These are phyloP conservation scores for Odontesthes bonariensis DNA, from an alignment of 2,113 vertebrate genomes.

Conservation along the genomic window DNA sequence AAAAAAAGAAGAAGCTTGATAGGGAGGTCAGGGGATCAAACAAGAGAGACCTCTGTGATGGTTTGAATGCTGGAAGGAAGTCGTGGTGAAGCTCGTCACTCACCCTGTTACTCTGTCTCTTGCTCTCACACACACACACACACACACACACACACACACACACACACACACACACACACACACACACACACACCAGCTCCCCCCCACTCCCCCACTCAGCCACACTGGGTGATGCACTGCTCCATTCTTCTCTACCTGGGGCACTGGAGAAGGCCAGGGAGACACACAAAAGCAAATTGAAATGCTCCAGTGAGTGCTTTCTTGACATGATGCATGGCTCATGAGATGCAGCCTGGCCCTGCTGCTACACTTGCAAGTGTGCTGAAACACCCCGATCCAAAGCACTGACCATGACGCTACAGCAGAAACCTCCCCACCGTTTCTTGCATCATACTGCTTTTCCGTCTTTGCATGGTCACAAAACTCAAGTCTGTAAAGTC, in stretches of 20 bases:
- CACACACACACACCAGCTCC: background rate
- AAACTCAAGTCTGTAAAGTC: background rate
- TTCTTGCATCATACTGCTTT: conserved; percentile 7
- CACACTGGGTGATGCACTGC: conserved; percentile 68
- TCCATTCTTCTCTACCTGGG: conserved; percentile 78
- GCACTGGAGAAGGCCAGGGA: conserved; percentile 71
- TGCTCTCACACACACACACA: background rate
- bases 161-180: background rate
- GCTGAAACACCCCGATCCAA: conserved; percentile 48
- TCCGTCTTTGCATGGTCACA: background rate
- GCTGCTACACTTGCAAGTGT: conserved; percentile 53
- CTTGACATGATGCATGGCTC: conserved; percentile 79
- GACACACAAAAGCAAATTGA: conserved; percentile 82
- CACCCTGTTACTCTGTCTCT: conserved; percentile 41
- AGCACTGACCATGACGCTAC: conserved; percentile 42
- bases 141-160: background rate
- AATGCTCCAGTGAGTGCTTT: conserved; percentile 83
- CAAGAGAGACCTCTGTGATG: conserved; percentile 59
- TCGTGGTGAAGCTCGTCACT: conserved; percentile 64
- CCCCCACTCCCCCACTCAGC: conserved; percentile 41
- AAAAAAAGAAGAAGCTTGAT: conserved; percentile 41
- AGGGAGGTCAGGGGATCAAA: conserved; percentile 57
- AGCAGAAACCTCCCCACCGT: background rate
- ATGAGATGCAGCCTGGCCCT: conserved; percentile 69
- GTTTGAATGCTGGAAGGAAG: conserved; percentile 67